Evolutionary conservation across 2,888 invertebrate species (phyloP), one percentile per base, ranked within the genome.

Genomic region (Lottia gigantea): DNA sequence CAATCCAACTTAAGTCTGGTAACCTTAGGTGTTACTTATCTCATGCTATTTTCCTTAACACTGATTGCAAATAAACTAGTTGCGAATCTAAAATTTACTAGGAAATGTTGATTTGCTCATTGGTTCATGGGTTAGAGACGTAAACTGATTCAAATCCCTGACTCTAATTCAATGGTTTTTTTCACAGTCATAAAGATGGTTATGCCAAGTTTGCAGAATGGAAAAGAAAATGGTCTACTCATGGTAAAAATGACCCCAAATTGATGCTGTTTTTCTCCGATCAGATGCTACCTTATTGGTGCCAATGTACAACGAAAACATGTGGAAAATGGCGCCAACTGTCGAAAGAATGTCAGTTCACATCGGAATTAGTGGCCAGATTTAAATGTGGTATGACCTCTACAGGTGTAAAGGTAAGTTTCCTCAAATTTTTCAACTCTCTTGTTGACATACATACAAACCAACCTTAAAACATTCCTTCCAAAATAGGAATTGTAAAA

Each of bases 301-400:
- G 86, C 16, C 84, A 86, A 76, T 90, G 89, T 78, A 84, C 77
- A 14, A 63, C 74, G 15, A 67, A 67, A 2, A 68, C 66, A 0
- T 90, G 90, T 79, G 73, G 77, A 16, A 89, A 89, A 72, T 90
- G 89, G 89, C 77, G 89, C 46, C 83, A 86, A 74, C 75, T 89
- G 23, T 80, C 85, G 7, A 72, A 80, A 40, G 83, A 85, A 31
- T 79, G 81, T 11, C 71, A 76, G 12, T 67, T 84, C 1, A 80
- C 80, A 7, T 73, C 82, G 11, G 75, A 78, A 16, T 81, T 83
- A 66, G 67, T 84, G 19, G 71, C 74, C 47, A 78, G 75, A n/a
- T 86, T 81, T 76, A 76, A 77, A n/a, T 87, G 87, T 78, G 79
- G 79, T 1, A 81, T 78, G 76, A 74, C 74, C 16, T 62, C 70